Percentiles rank a stretch among this genome's conserved stretches.
Evolutionary conservation across 2,888 invertebrate genomes (phyloP).

Genomic region (Mechanitis messenoides): DNA sequence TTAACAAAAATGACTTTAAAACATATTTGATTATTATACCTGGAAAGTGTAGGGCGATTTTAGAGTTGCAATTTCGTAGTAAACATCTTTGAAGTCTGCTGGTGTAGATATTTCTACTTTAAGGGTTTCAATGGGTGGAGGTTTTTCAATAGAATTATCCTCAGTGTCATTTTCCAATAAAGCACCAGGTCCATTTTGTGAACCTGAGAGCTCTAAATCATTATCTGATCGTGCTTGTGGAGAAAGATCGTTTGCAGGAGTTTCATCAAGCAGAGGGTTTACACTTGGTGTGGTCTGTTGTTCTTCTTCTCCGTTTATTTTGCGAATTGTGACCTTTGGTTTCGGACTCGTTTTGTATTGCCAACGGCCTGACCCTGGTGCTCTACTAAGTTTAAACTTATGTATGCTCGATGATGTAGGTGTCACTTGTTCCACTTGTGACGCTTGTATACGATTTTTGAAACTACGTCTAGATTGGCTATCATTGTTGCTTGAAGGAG

Average conservation of each 20-base stretch:
- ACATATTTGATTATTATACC: slow-evolving; percentile 66
- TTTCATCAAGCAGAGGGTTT: slow-evolving; percentile 62
- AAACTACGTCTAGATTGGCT: slow-evolving; percentile 78
- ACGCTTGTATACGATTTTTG: slow-evolving; percentile 80
- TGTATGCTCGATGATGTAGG: slow-evolving; percentile 80
- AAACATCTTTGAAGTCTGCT: slow-evolving; percentile 88
- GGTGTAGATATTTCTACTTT: slow-evolving; percentile 93
- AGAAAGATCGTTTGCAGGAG: slow-evolving; percentile 73
- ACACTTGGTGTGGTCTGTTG: slow-evolving; percentile 66
- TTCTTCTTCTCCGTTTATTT: slow-evolving; percentile 77
- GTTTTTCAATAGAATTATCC: slow-evolving; percentile 80
- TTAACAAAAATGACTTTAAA: background rate
- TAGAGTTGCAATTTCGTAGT: slow-evolving; percentile 93
- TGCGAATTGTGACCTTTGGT: slow-evolving; percentile 88
- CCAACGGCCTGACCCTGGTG: slow-evolving; percentile 91
- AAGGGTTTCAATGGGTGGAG: slow-evolving; percentile 84
- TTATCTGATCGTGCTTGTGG: slow-evolving; percentile 77
- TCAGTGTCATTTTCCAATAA: slow-evolving; percentile 79
- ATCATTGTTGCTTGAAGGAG: slow-evolving; percentile 61
- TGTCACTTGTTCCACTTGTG: slow-evolving; percentile 72
- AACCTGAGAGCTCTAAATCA: slow-evolving; percentile 85
- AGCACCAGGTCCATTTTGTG: slow-evolving; percentile 77
- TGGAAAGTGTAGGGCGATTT: slow-evolving; percentile 93
- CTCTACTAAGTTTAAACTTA: slow-evolving; percentile 88
- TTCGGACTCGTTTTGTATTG: slow-evolving; percentile 93